These are phyloP conservation scores for Phaedon cochleariae DNA, from an alignment of 2,888 invertebrate genomes.

Conservation along the genomic window DNA sequence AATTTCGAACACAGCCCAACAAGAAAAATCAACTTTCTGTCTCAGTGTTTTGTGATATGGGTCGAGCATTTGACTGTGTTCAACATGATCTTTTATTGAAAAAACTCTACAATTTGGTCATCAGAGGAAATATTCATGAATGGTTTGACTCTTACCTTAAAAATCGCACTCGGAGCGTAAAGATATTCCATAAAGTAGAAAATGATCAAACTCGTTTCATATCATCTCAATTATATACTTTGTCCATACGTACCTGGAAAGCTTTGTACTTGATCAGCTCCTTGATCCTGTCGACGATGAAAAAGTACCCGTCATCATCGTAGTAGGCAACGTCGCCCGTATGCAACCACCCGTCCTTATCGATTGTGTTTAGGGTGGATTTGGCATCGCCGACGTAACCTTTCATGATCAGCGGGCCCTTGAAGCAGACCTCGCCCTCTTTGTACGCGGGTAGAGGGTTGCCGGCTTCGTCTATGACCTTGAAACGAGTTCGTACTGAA, in stretches of 20 bases:
- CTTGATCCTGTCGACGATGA: constrained; percentile 86
- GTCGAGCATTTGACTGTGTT: no score
- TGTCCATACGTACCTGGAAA: constrained; percentile 79
- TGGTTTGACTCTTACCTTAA: no score
- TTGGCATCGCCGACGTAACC: constrained; percentile 81
- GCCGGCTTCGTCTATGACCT: constrained; percentile 71
- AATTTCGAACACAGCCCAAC: no score
- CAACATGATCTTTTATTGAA: no score
- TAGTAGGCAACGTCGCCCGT: constrained; percentile 88
- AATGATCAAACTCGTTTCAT: no score
- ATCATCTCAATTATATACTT: background rate
- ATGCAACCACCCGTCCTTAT: constrained; percentile 79
- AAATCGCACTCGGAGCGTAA: no score
- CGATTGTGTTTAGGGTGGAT: constrained; percentile 74
- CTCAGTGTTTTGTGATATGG: no score
- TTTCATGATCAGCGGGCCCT: constrained; percentile 74
- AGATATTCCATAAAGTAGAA: no score
- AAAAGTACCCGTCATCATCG: constrained; percentile 81
- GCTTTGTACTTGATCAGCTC: constrained; percentile 94
- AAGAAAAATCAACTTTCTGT: no score
- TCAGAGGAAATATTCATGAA: no score
- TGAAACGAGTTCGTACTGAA: no score
- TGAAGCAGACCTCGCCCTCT: constrained; percentile 86
- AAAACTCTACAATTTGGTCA: no score
- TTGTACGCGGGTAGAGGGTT: constrained; percentile 69